Percentiles rank a stretch among this genome's conserved stretches.
Conservation (phyloP, 2,797 vertebrate species). For the Ceyx erithaca region DNA sequence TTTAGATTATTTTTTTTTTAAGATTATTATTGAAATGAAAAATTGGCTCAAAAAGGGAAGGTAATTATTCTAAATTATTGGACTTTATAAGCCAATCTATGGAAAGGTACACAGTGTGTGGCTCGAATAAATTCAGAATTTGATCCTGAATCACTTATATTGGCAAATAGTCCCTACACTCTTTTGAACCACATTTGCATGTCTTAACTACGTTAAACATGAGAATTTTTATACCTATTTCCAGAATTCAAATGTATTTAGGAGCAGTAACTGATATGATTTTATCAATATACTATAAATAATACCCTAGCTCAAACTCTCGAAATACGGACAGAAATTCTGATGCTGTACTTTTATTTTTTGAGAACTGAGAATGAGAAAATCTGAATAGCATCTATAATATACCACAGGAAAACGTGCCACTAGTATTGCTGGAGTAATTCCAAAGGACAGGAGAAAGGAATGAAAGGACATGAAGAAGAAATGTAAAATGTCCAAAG, state of each 20-base stretch:
- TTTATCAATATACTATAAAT: neutral
- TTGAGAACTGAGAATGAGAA: neutral
- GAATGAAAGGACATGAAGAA: neutral
- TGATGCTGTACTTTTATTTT: neutral
- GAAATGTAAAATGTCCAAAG: neutral
- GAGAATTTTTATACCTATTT: neutral
- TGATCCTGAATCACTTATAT: neutral
- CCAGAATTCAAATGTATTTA: neutral
- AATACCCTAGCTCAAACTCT: neutral
- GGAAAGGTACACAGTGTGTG: fast-evolving
- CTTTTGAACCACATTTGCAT: neutral
- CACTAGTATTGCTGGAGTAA: neutral
- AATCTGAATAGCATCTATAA: neutral
- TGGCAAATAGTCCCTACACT: neutral
- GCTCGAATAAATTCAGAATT: neutral
- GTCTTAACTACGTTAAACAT: neutral
- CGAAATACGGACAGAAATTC: neutral
- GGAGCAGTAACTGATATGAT: fast-evolving
- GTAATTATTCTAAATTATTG: neutral
- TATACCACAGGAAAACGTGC: neutral
- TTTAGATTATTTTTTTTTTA: neutral
- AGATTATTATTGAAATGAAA: neutral
- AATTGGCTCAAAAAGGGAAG: neutral
- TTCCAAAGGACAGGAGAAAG: neutral
- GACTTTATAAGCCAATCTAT: neutral